Conservation (phyloP, 2,113 vertebrate species). For the Pitta sordida region DNA sequence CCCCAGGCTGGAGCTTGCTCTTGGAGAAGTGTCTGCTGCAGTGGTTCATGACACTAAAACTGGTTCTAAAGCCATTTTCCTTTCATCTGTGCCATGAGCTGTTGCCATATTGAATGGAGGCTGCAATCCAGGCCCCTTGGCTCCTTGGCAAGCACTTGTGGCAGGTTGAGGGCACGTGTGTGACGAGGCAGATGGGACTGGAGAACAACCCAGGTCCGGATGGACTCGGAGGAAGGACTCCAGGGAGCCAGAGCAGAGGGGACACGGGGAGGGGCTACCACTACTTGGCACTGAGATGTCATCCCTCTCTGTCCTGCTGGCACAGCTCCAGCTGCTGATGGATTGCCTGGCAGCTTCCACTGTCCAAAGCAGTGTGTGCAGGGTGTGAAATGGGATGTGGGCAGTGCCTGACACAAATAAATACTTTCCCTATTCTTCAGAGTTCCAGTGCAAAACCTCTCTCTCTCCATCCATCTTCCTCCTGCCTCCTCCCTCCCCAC, state of each 20-base stretch:
- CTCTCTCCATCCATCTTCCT: background rate
- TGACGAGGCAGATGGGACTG: background rate
- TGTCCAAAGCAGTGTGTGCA: background rate
- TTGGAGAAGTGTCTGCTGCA: background rate
- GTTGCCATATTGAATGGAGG: background rate
- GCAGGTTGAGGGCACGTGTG: background rate
- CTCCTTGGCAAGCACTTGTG: background rate
- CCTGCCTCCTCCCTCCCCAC: background rate
- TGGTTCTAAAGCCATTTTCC: background rate
- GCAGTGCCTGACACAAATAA: background rate
- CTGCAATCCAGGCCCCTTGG: background rate
- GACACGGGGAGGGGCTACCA: background rate
- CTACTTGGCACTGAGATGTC: background rate
- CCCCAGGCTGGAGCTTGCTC: background rate
- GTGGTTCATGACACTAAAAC: background rate
- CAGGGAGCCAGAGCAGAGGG: rapidly evolving
- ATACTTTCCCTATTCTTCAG: background rate
- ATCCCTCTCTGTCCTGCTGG: background rate
- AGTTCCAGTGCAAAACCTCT: background rate
- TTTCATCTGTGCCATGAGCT: background rate
- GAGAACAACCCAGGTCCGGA: rapidly evolving
- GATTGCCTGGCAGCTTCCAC: background rate
- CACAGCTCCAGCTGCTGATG: background rate
- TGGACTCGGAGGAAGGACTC: background rate
- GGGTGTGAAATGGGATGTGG: background rate